Evolutionary conservation across 53 echinoderm and acorn worm species (phyloP).

Genomic region (Antedon mediterranea): DNA sequence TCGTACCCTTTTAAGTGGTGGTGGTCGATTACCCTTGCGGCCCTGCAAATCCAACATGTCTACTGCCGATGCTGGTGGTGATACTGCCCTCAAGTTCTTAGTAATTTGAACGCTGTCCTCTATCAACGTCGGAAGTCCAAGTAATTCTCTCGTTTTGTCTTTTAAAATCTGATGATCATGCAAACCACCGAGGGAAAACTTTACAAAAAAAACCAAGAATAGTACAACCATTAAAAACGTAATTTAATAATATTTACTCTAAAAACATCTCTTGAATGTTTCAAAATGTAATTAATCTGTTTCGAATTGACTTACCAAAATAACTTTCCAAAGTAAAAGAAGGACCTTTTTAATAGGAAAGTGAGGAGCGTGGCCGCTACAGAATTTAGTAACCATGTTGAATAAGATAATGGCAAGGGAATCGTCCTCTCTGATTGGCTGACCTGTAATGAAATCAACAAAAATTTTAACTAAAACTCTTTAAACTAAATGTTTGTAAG

Average conservation of each 20-base stretch:
- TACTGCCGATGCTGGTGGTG: slow-evolving; percentile 81
- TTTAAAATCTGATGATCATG: slow-evolving; percentile 48
- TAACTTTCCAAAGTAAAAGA: slow-evolving; percentile 69
- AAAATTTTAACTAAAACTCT: background rate
- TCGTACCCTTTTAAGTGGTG: background rate
- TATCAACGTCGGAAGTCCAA: slow-evolving; percentile 32
- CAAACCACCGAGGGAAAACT: slow-evolving; percentile 63
- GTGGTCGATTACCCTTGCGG: background rate
- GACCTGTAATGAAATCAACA: slow-evolving; percentile 33
- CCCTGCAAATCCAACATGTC: slow-evolving; percentile 66
- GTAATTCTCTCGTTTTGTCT: slow-evolving; percentile 39
- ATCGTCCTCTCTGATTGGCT: slow-evolving; percentile 68
- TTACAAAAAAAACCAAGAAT: background rate
- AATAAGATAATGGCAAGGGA: slow-evolving; percentile 74
- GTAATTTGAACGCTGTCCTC: slow-evolving; percentile 81
- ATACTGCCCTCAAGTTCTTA: slow-evolving; percentile 89
- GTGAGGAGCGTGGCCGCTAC: slow-evolving; percentile 94
- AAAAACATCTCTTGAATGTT: too few relatives aligned
- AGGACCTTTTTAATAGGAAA: slow-evolving; percentile 96
- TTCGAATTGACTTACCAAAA: slow-evolving; percentile 45
- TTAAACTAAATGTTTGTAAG: too few relatives aligned
- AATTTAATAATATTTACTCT: too few relatives aligned
- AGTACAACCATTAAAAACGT: too few relatives aligned
- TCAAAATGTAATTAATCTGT: too few relatives aligned
- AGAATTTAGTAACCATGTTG: slow-evolving; percentile 95